Evolutionary conservation across 1,140 invertebrate species (phyloP), one percentile per base, ranked within the genome.

Genomic region (Hyphantria cunea): DNA sequence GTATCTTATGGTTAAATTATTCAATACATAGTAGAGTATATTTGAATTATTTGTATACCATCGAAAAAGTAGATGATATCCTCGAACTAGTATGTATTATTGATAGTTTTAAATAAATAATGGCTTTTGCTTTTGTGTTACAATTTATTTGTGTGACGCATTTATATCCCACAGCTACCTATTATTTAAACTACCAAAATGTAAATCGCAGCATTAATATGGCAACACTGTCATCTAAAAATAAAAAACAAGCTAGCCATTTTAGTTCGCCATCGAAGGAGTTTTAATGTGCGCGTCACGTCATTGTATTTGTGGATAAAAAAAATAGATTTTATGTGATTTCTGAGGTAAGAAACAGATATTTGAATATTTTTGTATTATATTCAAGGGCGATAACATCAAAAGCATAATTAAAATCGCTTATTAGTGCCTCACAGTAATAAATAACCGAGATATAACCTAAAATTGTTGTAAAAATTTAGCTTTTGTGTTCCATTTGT

Each of bases 321-420:
- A 48, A 17, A 17, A 48, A 45, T 45, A 45, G 11, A n/a, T 48
- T 48, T 48, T 10, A 25, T 48, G 14, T 48, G 45, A 17, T 48
- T 48, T 48, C 14, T 48, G 17, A 15, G 45, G 45, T 48, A 61
- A 58, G 52, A 25, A 51, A 8, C 59, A 55, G n/a, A 51, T 32
- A 58, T 67, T 76, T 54, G 74, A 64, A 62, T 58, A 66, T 63
- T 34, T 6, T 6, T 34, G 33, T 48, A 48, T 48, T 15, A 15
- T 48, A 48, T 0, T 48, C 25, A 17, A n/a, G 15, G 45, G 45
- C 17, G 45, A 48, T n/a, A 17, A 48, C 14, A 17, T 17, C 45
- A 11, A 48, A 48, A 48, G 45, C 25, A 48, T 48, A 48, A 13
- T 25, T 17, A 17, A 17, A 17, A 48, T 48, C 45, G 17, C 45